phyloP scores from a whole-genome alignment of 2,797 vertebrate species.

The Macrochelys suwanniensis region DNA sequence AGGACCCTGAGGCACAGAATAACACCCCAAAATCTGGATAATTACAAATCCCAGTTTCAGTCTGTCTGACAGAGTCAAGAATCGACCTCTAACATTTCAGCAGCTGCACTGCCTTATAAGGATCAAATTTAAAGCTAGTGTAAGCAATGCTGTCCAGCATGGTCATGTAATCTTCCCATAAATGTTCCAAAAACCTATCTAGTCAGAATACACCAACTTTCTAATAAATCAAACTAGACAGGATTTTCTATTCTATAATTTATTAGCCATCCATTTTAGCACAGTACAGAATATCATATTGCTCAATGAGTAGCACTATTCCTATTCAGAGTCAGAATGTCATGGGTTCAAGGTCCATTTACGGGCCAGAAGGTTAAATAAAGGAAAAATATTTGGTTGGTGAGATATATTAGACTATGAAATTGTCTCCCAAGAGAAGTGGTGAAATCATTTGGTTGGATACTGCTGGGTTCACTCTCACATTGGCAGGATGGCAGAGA shows the following conservation, averaged over 20 bases:
- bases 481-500: constrained; percentile 10
- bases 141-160: neutral
- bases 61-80: neutral
- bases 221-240: neutral
- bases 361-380: neutral
- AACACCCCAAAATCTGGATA: neutral
- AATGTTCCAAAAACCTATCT: neutral
- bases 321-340: neutral
- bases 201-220: neutral
- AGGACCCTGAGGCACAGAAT: neutral
- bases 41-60: constrained; percentile 3
- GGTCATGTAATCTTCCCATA: constrained; percentile 11
- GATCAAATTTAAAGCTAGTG: constrained; percentile 42
- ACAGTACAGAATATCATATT: neutral
- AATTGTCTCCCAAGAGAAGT: neutral
- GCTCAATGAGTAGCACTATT: accelerated
- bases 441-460: constrained; percentile 10
- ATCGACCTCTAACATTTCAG: neutral
- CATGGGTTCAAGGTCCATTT: neutral
- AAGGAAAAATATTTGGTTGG: neutral
- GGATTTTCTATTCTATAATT: neutral
- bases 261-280: neutral
- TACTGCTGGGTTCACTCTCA: constrained; percentile 7
- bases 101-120: neutral
- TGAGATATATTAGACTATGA: constrained; percentile 21